Evolutionary conservation across 2,888 invertebrate species (phyloP).

Genomic region (Caenorhabditis sp.): DNA sequence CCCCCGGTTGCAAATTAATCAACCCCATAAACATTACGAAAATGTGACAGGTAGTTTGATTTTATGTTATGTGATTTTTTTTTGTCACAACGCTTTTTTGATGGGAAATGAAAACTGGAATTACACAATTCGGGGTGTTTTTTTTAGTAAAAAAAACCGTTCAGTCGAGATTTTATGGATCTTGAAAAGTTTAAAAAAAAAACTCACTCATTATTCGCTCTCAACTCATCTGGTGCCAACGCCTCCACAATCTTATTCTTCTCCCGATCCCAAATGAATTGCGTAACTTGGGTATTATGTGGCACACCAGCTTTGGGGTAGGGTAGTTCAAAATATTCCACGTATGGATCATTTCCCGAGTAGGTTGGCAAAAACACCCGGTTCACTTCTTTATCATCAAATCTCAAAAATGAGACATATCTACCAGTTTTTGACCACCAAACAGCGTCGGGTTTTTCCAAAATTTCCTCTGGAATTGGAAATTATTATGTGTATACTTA

Average conservation of each 20-base stretch:
- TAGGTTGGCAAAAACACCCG: conserved; percentile 53
- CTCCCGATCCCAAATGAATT: conserved; percentile 62
- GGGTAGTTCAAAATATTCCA: conserved; percentile 53
- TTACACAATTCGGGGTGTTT: no score
- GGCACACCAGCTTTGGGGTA: conserved; percentile 63
- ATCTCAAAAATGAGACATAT: conserved; percentile 55
- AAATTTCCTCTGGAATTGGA: conserved; percentile 55
- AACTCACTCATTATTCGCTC: conserved; percentile 34
- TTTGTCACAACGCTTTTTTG: no score
- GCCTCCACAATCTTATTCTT: conserved; percentile 55
- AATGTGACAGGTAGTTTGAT: no score
- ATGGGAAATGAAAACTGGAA: no score
- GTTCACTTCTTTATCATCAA: conserved; percentile 59
- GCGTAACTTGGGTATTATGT: conserved; percentile 48
- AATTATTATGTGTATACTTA: not conserved
- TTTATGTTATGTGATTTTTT: no score
- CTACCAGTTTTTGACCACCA: conserved; percentile 61
- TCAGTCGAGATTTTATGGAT: no score
- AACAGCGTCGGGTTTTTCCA: conserved; percentile 42
- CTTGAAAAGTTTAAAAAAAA: no score
- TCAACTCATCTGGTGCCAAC: conserved; percentile 55
- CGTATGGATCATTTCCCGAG: conserved; percentile 37
- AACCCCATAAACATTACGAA: no score
- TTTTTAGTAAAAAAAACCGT: no score
- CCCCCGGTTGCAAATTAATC: no score